A percentile compares a stretch with the other conserved stretches of the same genome.
These are phyloP conservation scores for Junonia oenone DNA, from an alignment of 2,888 invertebrate species.

Conservation along the genomic window DNA sequence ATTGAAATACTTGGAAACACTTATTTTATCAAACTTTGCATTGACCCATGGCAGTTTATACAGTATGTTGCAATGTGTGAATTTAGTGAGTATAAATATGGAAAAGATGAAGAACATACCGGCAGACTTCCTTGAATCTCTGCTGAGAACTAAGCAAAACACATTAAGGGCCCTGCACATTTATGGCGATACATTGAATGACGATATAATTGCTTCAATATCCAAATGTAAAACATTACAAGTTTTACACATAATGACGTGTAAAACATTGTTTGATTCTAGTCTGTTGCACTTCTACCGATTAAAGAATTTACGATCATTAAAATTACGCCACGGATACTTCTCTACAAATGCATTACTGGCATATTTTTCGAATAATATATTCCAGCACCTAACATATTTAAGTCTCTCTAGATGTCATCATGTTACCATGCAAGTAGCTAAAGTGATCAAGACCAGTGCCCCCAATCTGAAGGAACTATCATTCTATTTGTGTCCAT, in stretches of 20 bases:
- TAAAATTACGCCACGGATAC: constrained; percentile 74
- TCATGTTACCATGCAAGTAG: constrained; percentile 72
- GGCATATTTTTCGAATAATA: constrained; percentile 70
- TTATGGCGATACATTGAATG: constrained; percentile 74
- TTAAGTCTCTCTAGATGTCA: constrained; percentile 70
- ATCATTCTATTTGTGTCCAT: constrained; percentile 74
- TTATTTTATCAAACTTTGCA: constrained; percentile 73
- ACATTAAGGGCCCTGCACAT: constrained; percentile 65
- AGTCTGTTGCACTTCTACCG: constrained; percentile 67
- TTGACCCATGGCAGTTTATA: constrained; percentile 68
- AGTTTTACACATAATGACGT: constrained; percentile 73
- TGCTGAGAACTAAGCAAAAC: constrained; percentile 61
- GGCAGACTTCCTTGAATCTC: constrained; percentile 67
- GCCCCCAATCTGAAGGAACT: constrained; percentile 71
- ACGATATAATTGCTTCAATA: constrained; percentile 67
- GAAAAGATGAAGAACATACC: constrained; percentile 79
- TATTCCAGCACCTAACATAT: constrained; percentile 66
- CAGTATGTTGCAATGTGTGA: constrained; percentile 68
- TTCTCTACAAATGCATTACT: constrained; percentile 71
- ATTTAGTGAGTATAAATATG: constrained; percentile 74
- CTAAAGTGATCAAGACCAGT: constrained; percentile 67
- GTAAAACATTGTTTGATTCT: constrained; percentile 74
- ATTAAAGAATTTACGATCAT: constrained; percentile 65
- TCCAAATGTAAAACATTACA: constrained; percentile 64
- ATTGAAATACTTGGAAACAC: constrained; percentile 61